Conservation (phyloP, 2,888 invertebrate species). For the Caenorhabditis afra region DNA sequence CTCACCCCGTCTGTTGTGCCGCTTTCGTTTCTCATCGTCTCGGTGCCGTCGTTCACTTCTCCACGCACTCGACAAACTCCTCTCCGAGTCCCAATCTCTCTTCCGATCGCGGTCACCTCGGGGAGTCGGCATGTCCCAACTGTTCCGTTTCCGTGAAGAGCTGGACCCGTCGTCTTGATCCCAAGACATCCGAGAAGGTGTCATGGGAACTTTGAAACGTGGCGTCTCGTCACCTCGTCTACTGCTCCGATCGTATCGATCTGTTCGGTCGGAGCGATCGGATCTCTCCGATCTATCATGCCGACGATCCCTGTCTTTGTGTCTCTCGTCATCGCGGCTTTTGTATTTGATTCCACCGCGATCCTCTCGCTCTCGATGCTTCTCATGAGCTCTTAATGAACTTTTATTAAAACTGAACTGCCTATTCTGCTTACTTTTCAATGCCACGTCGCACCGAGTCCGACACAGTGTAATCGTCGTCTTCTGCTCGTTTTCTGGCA, state of each 20-base stretch:
- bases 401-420: too few species aligned
- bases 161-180: slow-evolving; percentile 72
- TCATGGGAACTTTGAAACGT: slow-evolving; percentile 72
- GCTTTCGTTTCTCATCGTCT: slow-evolving; percentile 55
- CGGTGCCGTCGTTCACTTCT: slow-evolving; percentile 70
- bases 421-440: slow-evolving; percentile 53
- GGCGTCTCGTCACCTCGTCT: slow-evolving; percentile 64
- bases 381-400: slow-evolving; percentile 61
- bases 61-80: slow-evolving; percentile 70
- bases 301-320: slow-evolving; percentile 45
- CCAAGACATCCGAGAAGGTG: slow-evolving; percentile 76
- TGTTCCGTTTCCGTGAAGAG: slow-evolving; percentile 74
- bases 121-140: slow-evolving; percentile 95
- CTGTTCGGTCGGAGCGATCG: slow-evolving; percentile 19
- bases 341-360: slow-evolving; percentile 55
- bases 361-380: slow-evolving; percentile 59
- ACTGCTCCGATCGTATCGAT: slow-evolving; percentile 20
- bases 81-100: slow-evolving; percentile 51
- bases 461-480: slow-evolving; percentile 67
- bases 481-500: slow-evolving; percentile 60
- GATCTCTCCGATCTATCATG: slow-evolving; percentile 40
- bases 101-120: slow-evolving; percentile 50
- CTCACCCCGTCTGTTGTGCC: slow-evolving; percentile 47
- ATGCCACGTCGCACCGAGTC: slow-evolving; percentile 73
- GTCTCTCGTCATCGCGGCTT: slow-evolving; percentile 47